Evolutionary conservation across 2,888 invertebrate species (phyloP).

Genomic region (Thysanoteuthis rhombus): DNA sequence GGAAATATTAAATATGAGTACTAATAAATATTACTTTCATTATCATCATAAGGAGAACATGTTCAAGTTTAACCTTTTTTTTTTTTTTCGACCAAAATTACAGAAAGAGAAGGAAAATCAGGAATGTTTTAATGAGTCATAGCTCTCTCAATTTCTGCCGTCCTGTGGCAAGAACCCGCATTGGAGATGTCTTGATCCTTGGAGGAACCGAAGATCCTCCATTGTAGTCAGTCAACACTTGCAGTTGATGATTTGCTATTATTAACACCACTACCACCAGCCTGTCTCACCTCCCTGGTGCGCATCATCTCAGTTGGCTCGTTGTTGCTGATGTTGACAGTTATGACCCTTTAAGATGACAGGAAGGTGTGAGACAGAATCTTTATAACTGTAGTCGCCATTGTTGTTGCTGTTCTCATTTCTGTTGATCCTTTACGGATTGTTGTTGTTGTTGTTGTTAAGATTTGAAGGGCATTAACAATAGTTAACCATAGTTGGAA

Average conservation of each 20-base stretch:
- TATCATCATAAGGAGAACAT: too few relatives aligned
- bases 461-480: not conserved
- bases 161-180: not conserved
- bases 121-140: not conserved
- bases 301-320: not conserved
- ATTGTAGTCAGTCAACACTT: not conserved
- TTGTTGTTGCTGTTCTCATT: not conserved
- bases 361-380: not conserved
- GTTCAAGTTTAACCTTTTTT: too few relatives aligned
- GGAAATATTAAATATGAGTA: too few relatives aligned
- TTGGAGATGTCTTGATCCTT: not conserved
- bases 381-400: not conserved
- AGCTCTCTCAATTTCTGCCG: not conserved
- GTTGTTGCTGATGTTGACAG: not conserved
- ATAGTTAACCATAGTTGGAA: not conserved
- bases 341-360: not conserved
- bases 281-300: not conserved
- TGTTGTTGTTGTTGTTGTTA: not conserved
- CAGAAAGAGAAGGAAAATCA: too few relatives aligned
- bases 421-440: not conserved
- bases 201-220: not conserved
- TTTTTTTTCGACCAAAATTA: too few relatives aligned
- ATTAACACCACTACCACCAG: not conserved
- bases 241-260: not conserved
- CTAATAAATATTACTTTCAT: too few relatives aligned